These are phyloP conservation scores for Cryptops parisi DNA, from an alignment of 2,888 invertebrate species.

Conservation along the genomic window DNA sequence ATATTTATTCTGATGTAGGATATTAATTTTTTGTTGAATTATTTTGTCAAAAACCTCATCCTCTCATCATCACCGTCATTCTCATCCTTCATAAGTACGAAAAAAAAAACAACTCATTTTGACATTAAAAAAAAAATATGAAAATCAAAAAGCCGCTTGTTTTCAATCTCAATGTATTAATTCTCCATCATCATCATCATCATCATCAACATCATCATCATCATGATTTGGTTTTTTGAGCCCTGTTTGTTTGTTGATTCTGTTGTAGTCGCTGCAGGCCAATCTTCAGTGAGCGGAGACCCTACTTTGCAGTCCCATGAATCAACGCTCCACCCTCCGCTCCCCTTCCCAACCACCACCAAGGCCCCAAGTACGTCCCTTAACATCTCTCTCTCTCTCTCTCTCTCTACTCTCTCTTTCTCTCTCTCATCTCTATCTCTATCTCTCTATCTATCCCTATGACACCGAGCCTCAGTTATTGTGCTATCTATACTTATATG, in stretches of 20 bases:
- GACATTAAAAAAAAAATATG: no score
- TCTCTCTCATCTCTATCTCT: slow-evolving; percentile 2
- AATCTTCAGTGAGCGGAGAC: slow-evolving; percentile 20
- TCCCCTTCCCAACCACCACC: slow-evolving; percentile 18
- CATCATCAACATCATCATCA: slow-evolving; percentile 3
- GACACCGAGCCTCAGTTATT: no score
- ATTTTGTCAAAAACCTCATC: no score
- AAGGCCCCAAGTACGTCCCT: slow-evolving; percentile 20
- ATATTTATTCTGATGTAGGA: no score
- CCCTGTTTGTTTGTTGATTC: slow-evolving; percentile 9
- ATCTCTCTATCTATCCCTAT: background rate
- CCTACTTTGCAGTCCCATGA: slow-evolving; percentile 20
- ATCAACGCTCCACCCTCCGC: slow-evolving; percentile 20
- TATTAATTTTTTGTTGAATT: no score
- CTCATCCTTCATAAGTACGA: no score
- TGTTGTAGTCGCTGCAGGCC: slow-evolving; percentile 20
- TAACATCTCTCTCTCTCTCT: background rate
- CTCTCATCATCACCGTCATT: no score
- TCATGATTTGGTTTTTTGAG: slow-evolving; percentile 1
- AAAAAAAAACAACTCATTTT: no score
- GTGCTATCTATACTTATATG: no score
- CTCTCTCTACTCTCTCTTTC: background rate
- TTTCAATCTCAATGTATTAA: background rate
- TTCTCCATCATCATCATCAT: background rate
- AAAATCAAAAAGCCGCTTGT: background rate